Conservation (phyloP, 2,113 vertebrate genomes). For the Caretta caretta region DNA sequence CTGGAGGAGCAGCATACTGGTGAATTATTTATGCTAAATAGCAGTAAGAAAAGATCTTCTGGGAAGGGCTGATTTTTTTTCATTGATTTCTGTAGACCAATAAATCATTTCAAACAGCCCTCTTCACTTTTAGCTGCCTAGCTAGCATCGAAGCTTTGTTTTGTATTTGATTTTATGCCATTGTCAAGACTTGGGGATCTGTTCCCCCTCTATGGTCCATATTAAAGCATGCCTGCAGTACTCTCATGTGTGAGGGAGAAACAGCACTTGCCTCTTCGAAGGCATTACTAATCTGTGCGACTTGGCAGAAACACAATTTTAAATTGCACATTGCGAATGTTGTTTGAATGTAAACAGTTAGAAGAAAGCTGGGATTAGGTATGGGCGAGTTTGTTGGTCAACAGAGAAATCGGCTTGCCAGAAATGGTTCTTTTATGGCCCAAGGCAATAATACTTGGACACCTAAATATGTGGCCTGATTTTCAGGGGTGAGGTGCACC, state of each 20-base stretch:
- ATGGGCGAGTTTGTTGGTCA: neutral
- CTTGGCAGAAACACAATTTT: neutral
- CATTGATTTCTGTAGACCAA: slow-evolving; percentile 16
- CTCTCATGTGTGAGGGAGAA: neutral
- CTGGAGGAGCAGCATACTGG: neutral
- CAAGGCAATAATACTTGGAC: neutral
- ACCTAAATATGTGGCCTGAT: neutral
- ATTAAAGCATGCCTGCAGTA: neutral
- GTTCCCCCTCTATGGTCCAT: neutral
- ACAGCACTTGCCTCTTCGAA: neutral
- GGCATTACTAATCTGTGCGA: neutral
- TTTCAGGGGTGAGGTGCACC: neutral
- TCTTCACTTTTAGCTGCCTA: neutral
- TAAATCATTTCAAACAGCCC: neutral
- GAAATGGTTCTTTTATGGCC: neutral
- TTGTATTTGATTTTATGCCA: neutral
- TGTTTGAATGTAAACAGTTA: neutral
- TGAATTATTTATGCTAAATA: slow-evolving; percentile 41
- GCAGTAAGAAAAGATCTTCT: slow-evolving; percentile 41
- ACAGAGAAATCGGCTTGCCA: neutral
- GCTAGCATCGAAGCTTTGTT: neutral
- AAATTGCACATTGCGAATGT: neutral
- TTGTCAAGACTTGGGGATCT: neutral
- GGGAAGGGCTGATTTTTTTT: neutral
- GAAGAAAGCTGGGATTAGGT: neutral